Conservation (phyloP, 2,797 vertebrate species). For the Carcharodon carcharias region DNA sequence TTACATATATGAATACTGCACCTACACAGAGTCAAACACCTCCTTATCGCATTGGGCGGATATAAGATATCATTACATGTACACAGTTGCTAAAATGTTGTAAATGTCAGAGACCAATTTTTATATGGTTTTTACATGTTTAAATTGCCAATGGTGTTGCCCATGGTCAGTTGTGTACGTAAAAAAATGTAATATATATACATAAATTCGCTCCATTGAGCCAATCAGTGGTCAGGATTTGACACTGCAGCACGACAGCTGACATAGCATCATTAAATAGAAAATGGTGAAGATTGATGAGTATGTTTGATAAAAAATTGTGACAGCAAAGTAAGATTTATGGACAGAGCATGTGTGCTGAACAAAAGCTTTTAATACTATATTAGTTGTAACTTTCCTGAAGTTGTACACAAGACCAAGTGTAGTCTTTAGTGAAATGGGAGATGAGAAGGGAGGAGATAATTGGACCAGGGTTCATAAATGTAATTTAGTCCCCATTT, state of each 20-base stretch:
- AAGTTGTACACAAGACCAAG: not conserved
- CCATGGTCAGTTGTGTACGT: not conserved
- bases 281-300: not conserved
- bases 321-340: not conserved
- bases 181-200: too few species aligned
- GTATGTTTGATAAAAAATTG: not conserved
- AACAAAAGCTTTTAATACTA: not conserved
- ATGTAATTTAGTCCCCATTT: not conserved
- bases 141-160: not conserved
- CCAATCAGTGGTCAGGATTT: not conserved
- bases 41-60: not conserved
- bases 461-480: not conserved
- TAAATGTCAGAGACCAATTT: not conserved
- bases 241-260: not conserved
- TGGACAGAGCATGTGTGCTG: not conserved
- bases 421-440: not conserved
- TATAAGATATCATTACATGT: too few species aligned
- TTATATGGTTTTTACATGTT: not conserved
- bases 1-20: not conserved
- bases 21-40: not conserved
- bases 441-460: not conserved
- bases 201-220: not conserved
- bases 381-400: not conserved
- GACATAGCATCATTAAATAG: too few species aligned
- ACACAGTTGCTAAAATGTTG: not conserved